Evolutionary conservation across 2,797 vertebrate species (phyloP), one percentile per base, ranked within the genome.

Genomic region (Leucoraja ocellata): DNA sequence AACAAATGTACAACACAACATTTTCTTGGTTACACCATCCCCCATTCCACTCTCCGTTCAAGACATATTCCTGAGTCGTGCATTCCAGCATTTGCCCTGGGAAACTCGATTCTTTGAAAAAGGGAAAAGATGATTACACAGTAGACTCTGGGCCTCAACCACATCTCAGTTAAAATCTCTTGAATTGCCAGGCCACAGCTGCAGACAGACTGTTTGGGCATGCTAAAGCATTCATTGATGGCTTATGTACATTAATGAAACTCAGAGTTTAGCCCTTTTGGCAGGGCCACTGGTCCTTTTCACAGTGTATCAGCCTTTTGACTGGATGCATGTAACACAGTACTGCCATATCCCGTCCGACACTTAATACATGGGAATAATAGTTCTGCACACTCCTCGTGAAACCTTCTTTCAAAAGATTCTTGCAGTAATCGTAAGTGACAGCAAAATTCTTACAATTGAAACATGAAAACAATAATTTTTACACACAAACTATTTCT

Each of bases 1-100:
- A 93, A 78, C 74, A 93, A 93, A 78, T 92, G 32, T 74, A 92
- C 90, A 39, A 92, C 28, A 61, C 73, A 92, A 36, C 68, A 91
- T 36, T 73, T 71, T 39, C 73, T 39, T 68, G 73, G 32, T 92
- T 54, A 79, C 46, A 54, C 92, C 61, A 61, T 54, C 92, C 81
- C 28, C 13, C 28, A 4, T 25, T 1, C 25, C 8, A 46, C 18
- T 21, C 23, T 8, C 58, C 81, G 54, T 28, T 80, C 16, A 36
- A 63, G 58, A 23, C 74, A 93, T 68, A 78, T 93, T 63, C 77
- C 77, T 2, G 21, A 36, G 16, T 23, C 54, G 36, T 36, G 63
- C 74, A 93, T 93, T 78, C 76, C 93, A 93, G 14, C 61, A 65
- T 77, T 65, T 81, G 16, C 23, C 93, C 77, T 93, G 58, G 77